Evolutionary conservation across 2,888 invertebrate genomes (phyloP).

Genomic region (Eupithecia vulgata): DNA sequence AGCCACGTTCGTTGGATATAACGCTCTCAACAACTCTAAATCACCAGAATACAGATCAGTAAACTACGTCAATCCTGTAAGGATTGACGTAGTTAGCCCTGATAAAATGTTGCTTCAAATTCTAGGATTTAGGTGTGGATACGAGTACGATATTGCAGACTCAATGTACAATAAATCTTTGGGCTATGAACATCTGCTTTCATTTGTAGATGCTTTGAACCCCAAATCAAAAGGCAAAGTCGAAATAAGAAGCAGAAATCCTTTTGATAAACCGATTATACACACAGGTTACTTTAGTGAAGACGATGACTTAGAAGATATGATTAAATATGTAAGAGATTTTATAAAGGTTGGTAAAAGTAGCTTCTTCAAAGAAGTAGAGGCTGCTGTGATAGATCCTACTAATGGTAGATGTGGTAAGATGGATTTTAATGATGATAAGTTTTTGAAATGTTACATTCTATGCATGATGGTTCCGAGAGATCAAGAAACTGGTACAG

Average conservation of each 20-base stretch:
- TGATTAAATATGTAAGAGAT: neutral
- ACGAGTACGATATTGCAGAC: neutral
- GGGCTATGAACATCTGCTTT: too few relatives aligned
- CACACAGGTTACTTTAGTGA: neutral
- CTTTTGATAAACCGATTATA: neutral
- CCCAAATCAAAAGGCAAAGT: neutral
- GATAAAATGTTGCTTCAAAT: neutral
- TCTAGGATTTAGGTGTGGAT: neutral
- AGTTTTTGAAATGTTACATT: neutral
- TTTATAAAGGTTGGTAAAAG: neutral
- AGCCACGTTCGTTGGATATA: neutral
- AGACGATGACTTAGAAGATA: neutral
- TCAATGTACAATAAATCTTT: neutral
- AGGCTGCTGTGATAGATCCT: neutral
- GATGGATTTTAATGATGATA: neutral
- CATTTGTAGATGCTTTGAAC: neutral
- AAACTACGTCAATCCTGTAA: neutral
- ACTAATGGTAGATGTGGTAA: neutral
- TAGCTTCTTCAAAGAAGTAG: neutral
- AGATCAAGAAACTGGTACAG: neutral
- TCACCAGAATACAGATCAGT: neutral
- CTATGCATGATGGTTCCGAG: neutral
- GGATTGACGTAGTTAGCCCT: too few relatives aligned
- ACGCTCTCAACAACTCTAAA: neutral
- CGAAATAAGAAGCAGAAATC: neutral